Base-by-base conservation (phyloP, 1,140 invertebrate genomes). In the Formica selysi region DNA sequence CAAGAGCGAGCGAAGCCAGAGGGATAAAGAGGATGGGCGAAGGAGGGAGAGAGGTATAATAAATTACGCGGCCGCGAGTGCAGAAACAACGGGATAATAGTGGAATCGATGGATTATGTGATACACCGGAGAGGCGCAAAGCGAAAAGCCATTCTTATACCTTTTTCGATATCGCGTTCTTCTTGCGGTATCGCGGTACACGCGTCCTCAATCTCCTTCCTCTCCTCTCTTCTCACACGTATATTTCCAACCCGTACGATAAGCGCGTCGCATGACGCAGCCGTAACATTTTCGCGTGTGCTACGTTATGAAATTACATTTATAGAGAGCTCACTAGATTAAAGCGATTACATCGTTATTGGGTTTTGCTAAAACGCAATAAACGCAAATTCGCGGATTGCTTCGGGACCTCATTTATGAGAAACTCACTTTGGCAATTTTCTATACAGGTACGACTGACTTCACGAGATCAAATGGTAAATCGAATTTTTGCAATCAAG, bases 11-110 rank as follows among this genome's bases (percentile, higher is more conserved):
- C 87, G 87, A 89, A 70, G 59, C 13, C n/a, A 62, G 80, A 76
- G 59, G 51, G 38, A 86, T 3, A 41, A 76, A 44, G 19, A 57
- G 61, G 32, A 29, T 16, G 36, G 13, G 36, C 19, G 19, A 48
- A 29, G 48, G 61, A 36, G 59, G 16, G 10, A 84, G 88, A 86
- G 86, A 89, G 91, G 91, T 92, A 92, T 92, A 91, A 93, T 93
- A 93, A 94, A 95, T 93, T 91, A 51, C 48, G 85, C 89, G 86
- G 91, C 89, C 90, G 90, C 89, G 87, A 57, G 71, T 87, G 79
- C 80, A 92, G 89, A 92, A 93, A 94, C 92, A 93, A 93, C 90
- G 91, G 89, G 90, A 91, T 94, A 93, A 93, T 93, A 92, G 92
- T 86, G 91, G 91, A 93, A 93, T 92, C 91, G 92, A 87, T 90